These are phyloP conservation scores for Cenopis cana DNA, from an alignment of 2,888 invertebrate genomes.

Conservation along the genomic window DNA sequence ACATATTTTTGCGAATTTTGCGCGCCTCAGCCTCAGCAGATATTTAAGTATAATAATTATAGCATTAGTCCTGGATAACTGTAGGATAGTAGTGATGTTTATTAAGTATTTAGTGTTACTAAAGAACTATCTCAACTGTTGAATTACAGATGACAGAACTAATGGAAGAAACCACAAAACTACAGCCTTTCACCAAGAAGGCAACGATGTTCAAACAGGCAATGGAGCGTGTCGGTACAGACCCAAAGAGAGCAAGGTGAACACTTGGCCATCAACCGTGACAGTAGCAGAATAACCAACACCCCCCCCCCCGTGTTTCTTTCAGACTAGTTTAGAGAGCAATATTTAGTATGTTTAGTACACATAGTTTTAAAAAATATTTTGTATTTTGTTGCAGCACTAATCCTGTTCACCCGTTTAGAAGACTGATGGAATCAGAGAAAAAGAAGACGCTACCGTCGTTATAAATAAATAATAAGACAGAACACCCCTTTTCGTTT, in stretches of 20 bases:
- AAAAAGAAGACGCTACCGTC: conserved; percentile 55
- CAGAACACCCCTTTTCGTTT: no score
- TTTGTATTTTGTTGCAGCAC: conserved; percentile 60
- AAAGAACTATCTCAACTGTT: conserved; percentile 5
- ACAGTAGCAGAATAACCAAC: background rate
- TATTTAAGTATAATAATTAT: no score
- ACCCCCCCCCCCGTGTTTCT: background rate
- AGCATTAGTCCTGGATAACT: no score
- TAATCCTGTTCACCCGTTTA: conserved; percentile 76
- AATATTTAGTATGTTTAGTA: no score
- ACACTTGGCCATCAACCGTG: background rate
- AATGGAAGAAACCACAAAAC: conserved; percentile 61
- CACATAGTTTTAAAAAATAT: conserved; percentile 11
- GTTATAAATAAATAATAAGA: conserved; percentile 47
- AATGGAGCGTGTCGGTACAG: conserved; percentile 62
- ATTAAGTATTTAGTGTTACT: background rate
- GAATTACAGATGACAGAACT: conserved; percentile 63
- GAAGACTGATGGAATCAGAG: conserved; percentile 60
- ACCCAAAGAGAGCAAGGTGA: conserved; percentile 62
- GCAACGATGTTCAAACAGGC: conserved; percentile 69
- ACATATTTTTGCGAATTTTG: no score
- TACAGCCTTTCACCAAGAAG: conserved; percentile 69
- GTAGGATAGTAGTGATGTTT: no score
- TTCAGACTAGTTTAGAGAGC: no score
- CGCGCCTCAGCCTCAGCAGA: no score